A percentile compares a stretch with the other conserved stretches of the same genome.
phyloP scores from a whole-genome alignment of 2,113 vertebrate genomes.

The Cacatua alba region DNA sequence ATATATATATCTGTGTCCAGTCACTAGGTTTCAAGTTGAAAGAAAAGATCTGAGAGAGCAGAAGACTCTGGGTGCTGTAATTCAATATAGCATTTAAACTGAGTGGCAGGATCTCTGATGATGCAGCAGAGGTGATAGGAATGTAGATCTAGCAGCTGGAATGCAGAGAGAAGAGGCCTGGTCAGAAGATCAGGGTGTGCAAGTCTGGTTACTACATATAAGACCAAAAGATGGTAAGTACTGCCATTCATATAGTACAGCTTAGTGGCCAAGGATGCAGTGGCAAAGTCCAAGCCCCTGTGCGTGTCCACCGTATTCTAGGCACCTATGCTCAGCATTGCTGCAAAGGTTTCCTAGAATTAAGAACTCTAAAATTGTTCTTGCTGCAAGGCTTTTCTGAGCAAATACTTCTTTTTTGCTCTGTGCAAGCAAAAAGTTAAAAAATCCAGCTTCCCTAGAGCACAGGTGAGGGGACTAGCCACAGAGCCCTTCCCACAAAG shows the following conservation, averaged over 20 bases:
- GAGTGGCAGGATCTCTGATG: background rate
- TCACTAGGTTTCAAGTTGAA: background rate
- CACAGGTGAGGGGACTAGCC: background rate
- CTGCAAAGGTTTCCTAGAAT: background rate
- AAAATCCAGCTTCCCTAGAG: slow-evolving; percentile 2
- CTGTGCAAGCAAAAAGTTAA: background rate
- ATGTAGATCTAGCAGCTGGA: background rate
- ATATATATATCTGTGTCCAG: background rate
- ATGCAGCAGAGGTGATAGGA: background rate
- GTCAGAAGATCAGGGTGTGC: background rate
- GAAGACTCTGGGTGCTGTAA: background rate
- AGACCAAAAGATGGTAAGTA: background rate
- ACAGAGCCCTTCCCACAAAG: background rate
- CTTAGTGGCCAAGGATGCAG: background rate
- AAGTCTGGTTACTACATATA: background rate
- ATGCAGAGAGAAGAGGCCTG: background rate
- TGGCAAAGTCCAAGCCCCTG: background rate
- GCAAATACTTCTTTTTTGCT: background rate
- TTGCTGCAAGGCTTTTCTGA: background rate
- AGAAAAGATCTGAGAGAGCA: background rate
- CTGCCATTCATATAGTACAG: background rate
- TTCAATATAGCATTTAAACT: background rate
- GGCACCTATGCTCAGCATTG: background rate
- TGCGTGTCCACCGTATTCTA: background rate
- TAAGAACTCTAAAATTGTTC: background rate